phyloP scores from a whole-genome alignment of 92 coral and sea anemone genomes.

The Paragorgia papillata region DNA sequence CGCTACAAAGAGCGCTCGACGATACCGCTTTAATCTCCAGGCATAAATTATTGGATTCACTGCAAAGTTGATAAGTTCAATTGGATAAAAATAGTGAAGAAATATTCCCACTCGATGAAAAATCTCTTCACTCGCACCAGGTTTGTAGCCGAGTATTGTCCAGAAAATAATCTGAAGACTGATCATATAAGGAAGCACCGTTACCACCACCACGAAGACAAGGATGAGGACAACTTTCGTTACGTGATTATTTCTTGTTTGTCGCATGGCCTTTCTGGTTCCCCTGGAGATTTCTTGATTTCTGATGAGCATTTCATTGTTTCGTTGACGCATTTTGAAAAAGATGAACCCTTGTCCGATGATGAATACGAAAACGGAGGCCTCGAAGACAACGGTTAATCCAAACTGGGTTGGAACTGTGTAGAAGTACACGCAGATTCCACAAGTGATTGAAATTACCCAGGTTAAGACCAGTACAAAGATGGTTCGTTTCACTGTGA shows the following conservation, averaged over 20 bases:
- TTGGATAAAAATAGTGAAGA: slow-evolving; percentile 18
- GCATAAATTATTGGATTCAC: slow-evolving; percentile 31
- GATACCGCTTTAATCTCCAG: slow-evolving; percentile 24
- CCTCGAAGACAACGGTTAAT: slow-evolving; percentile 7
- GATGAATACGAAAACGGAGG: slow-evolving; percentile 5
- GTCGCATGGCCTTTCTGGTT: slow-evolving; percentile 2
- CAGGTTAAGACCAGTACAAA: background rate
- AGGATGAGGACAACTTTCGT: slow-evolving; percentile 25
- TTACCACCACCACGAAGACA: background rate
- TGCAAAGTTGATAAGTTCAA: slow-evolving; percentile 18
- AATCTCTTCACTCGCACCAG: background rate
- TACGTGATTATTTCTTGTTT: slow-evolving; percentile 7
- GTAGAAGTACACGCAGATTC: slow-evolving; percentile 10
- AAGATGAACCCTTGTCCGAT: slow-evolving; percentile 1
- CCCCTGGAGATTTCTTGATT: slow-evolving; percentile 7
- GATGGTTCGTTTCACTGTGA: slow-evolving; percentile 7
- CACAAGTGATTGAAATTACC: slow-evolving; percentile 9
- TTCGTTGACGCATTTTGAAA: background rate
- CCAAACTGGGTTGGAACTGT: background rate
- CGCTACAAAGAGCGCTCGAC: background rate
- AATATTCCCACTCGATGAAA: background rate
- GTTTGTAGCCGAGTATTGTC: background rate
- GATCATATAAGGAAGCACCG: slow-evolving; percentile 32
- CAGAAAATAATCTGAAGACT: background rate
- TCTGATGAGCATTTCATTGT: background rate